phyloP scores from a whole-genome alignment of 2,888 invertebrate species.

The Meghimatium bilineatum region DNA sequence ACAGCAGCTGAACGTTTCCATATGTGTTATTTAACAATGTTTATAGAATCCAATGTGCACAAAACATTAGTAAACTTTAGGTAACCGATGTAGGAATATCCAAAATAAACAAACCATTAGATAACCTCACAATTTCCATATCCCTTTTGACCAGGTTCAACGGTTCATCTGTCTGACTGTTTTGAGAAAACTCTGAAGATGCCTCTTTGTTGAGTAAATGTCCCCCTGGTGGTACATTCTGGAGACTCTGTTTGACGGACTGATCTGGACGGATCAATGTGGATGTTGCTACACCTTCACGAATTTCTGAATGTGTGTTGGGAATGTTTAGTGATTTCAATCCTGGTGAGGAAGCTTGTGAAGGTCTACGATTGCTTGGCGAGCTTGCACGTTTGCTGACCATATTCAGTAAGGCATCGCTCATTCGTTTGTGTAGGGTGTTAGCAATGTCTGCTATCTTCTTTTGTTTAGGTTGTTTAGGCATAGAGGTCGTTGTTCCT shows the following conservation, averaged over 20 bases:
- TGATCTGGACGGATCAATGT: background rate
- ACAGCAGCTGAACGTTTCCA: too few relatives aligned
- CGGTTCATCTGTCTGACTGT: slow-evolving; percentile 30
- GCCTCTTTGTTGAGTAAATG: background rate
- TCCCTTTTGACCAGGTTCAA: slow-evolving; percentile 44
- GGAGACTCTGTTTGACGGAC: slow-evolving; percentile 14
- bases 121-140: slow-evolving; percentile 4
- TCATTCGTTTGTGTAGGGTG: slow-evolving; percentile 47
- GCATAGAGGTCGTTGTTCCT: background rate
- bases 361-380: background rate
- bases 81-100: slow-evolving; percentile 2
- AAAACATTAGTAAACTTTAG: background rate
- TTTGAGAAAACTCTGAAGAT: background rate
- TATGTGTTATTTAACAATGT: too few relatives aligned
- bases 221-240: slow-evolving; percentile 21
- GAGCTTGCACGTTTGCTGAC: slow-evolving; percentile 21
- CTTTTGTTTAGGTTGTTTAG: slow-evolving; percentile 37
- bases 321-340: background rate
- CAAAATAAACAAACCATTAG: slow-evolving; percentile 22
- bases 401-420: slow-evolving; percentile 37
- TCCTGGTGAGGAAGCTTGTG: background rate
- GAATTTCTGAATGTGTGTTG: background rate
- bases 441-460: slow-evolving; percentile 54
- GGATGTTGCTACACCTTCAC: background rate
- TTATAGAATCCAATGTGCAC: too few relatives aligned